These are phyloP conservation scores for Syngnathoides biaculeatus DNA, from an alignment of 2,113 vertebrate genomes.

Conservation along the genomic window DNA sequence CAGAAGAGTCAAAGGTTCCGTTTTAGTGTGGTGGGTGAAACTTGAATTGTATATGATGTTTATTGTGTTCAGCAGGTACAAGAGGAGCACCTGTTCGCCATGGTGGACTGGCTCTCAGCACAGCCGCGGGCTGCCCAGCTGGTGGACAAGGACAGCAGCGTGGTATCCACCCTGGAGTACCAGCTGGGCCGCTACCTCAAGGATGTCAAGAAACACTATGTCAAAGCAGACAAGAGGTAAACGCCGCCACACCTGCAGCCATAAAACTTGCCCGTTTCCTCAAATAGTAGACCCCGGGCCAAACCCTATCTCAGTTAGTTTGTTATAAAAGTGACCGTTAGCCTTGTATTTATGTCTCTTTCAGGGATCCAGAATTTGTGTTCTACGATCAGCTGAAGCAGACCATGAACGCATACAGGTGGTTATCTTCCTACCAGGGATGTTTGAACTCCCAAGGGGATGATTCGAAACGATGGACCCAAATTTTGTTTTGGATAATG, in stretches of 20 bases:
- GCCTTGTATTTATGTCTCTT: constrained; percentile 1
- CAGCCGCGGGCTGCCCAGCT: constrained; percentile 94
- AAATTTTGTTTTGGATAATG: background rate
- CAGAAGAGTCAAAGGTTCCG: no score
- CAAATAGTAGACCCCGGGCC: background rate
- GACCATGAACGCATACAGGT: constrained; percentile 98
- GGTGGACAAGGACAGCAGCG: constrained; percentile 89
- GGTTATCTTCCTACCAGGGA: background rate
- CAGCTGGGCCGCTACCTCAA: constrained; percentile 90
- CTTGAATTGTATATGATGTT: background rate
- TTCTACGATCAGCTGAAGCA: constrained; percentile 99
- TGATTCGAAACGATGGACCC: no score
- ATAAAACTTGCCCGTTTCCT: background rate
- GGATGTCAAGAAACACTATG: constrained; percentile 89
- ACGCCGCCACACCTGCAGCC: background rate
- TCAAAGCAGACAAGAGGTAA: constrained; percentile 94
- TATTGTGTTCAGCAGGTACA: constrained; percentile 81
- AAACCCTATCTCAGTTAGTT: background rate
- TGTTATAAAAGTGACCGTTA: background rate
- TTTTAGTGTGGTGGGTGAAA: background rate
- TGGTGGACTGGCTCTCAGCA: constrained; percentile 92
- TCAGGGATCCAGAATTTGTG: constrained; percentile 96
- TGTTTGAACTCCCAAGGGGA: background rate
- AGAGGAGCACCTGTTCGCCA: constrained; percentile 87
- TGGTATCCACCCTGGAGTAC: constrained; percentile 91